phyloP scores from a whole-genome alignment of 2,113 vertebrate species.

The Nycticorax nycticorax region DNA sequence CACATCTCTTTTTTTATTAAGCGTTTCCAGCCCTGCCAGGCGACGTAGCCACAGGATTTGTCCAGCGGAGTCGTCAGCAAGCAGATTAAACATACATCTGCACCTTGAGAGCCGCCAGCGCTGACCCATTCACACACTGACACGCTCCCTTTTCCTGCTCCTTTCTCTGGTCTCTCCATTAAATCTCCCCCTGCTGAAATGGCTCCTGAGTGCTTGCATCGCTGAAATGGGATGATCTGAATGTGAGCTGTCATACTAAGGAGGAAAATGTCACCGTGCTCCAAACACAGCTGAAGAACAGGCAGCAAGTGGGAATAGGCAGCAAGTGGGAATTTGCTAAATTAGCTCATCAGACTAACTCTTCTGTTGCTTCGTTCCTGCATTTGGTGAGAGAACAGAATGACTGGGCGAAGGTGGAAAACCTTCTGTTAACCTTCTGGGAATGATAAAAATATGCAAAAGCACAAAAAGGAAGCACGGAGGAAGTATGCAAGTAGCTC shows the following conservation, averaged over 20 bases:
- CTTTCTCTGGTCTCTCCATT: neutral
- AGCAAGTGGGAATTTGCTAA: neutral
- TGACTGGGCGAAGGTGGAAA: neutral
- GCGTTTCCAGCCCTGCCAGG: neutral
- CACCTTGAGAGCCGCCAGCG: neutral
- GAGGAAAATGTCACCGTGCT: neutral
- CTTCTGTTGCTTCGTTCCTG: neutral
- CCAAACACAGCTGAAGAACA: neutral
- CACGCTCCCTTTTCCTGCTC: neutral
- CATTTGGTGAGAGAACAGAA: neutral
- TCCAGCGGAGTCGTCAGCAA: rapidly evolving
- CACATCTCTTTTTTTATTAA: neutral
- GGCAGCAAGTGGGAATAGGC: neutral
- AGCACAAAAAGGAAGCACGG: neutral
- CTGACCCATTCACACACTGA: neutral
- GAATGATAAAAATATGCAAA: neutral
- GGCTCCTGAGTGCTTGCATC: rapidly evolving
- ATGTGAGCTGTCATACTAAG: neutral
- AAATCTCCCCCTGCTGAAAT: neutral
- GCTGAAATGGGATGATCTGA: neutral
- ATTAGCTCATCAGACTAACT: neutral
- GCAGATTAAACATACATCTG: rapidly evolving
- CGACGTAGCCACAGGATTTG: rapidly evolving
- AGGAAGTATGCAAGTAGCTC: neutral
- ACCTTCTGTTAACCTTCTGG: neutral